Evolutionary conservation across 2,888 invertebrate genomes (phyloP).

Genomic region (Megamerina dolium): DNA sequence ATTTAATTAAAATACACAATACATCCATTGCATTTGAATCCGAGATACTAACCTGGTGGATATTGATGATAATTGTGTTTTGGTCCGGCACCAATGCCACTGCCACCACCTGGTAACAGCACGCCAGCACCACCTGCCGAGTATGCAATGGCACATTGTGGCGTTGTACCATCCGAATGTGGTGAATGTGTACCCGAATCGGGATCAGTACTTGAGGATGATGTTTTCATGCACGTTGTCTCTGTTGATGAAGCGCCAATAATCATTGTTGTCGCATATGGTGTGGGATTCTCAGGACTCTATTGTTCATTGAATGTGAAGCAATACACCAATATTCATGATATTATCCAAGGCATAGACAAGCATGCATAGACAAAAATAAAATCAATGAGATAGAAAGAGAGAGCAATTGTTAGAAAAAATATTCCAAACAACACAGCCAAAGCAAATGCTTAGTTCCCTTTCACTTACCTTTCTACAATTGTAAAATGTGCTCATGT

Average conservation of each 20-base stretch:
- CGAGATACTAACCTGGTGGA: constrained; percentile 37
- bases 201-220: constrained; percentile 46
- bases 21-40: constrained; percentile 2
- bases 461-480: constrained; percentile 53
- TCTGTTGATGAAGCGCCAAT: constrained; percentile 51
- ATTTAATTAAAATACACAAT: too few relatives aligned
- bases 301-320: too few relatives aligned
- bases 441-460: constrained; percentile 1
- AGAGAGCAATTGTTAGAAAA: constrained; percentile 2
- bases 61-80: constrained; percentile 46
- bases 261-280: constrained; percentile 70
- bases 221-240: constrained; percentile 46
- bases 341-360: too few relatives aligned
- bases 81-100: not conserved
- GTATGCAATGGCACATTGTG: constrained; percentile 23
- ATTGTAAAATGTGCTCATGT: constrained; percentile 66
- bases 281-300: constrained; percentile 61
- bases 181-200: constrained; percentile 50
- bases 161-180: constrained; percentile 43
- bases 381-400: constrained; percentile 1
- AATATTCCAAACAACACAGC: constrained; percentile 7
- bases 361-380: not conserved
- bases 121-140: constrained; percentile 24
- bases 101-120: constrained; percentile 15
- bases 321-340: too few relatives aligned